Percentiles rank a stretch among this genome's conserved stretches.
Conservation (phyloP, 2,888 invertebrate genomes). For the Campaea margaritaria region DNA sequence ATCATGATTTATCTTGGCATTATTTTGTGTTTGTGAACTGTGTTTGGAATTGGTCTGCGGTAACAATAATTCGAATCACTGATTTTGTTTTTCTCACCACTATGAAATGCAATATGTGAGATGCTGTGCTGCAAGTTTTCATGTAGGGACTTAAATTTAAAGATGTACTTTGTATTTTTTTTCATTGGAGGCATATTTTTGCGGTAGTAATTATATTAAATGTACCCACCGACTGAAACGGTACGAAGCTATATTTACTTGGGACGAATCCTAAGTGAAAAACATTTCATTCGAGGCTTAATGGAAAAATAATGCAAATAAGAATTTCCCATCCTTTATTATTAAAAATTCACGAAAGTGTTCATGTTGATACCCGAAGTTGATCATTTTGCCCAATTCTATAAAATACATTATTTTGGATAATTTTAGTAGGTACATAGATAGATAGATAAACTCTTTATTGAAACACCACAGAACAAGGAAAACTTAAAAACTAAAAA, state of each 20-base stretch:
- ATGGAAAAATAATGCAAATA: constrained; percentile 7
- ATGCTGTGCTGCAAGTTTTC: too few relatives aligned
- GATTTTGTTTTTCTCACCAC: too few relatives aligned
- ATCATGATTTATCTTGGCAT: constrained; percentile 28
- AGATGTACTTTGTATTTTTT: too few relatives aligned
- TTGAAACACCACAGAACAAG: too few relatives aligned
- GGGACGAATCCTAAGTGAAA: constrained; percentile 1
- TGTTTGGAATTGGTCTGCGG: too few relatives aligned
- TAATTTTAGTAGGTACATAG: neutral
- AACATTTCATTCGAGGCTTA: neutral
- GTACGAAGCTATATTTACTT: constrained; percentile 13
- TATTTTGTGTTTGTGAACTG: constrained; percentile 1
- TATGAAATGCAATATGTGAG: too few relatives aligned
- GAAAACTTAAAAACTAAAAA: too few relatives aligned
- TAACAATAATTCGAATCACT: too few relatives aligned
- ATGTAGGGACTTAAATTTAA: too few relatives aligned
- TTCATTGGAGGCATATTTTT: too few relatives aligned
- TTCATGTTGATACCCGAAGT: neutral
- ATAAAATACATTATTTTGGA: neutral
- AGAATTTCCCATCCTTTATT: constrained; percentile 8
- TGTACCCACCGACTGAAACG: constrained; percentile 2
- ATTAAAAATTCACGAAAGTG: constrained; percentile 16
- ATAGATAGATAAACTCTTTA: too few relatives aligned
- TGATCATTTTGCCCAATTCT: constrained; percentile 4
- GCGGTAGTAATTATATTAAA: constrained; percentile 13